Base-by-base conservation (phyloP, 53 echinoderm and acorn worm species). In the Hippasteria phrygiana region DNA sequence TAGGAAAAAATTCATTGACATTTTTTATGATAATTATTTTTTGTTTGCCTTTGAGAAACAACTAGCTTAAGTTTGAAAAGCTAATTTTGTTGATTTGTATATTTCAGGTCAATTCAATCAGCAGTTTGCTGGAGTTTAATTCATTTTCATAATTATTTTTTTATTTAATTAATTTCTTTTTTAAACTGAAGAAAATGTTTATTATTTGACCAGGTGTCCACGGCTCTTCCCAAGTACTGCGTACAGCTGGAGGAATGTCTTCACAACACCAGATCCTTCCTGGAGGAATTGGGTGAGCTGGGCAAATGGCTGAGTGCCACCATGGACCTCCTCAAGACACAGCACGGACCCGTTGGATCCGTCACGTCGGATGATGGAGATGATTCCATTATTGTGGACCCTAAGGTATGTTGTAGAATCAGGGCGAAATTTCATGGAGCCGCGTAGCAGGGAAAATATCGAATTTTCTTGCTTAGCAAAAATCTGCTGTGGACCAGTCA, bases 241-340 rank as follows among this genome's bases (percentile, higher is more conserved):
- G 48, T 53, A n/a, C 89, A 88, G 87, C 87, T 95, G 38, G 93
- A 89, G 29, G 93, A 93, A 40, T 87, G 90, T 70, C 88, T 95
- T 18, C 92, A 91, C 38, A 91, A 83, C 79, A 91, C 93, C 34
- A 43, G 81, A 46, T 87, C 95, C 5, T 95, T 95, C 78, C 51
- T 91, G 20, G 96, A 96, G 74, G 96, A 99, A 62, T 71, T 99
- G 18, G 88, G 88, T 32, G 96, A 96, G 71, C 64, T 99, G 67
- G 92, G 92, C 67, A 90, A 78, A 29, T 99, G 99, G 99, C 78
- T 99, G 69, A 79, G 88, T 43, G 94, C 93, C 69, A 96, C 93
- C 64, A 96, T 93, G 93, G 99, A 96, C 67, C 90, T 94, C 59
- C 77, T 95, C 4, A 75, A 90, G 70, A 93, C 92, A 28, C 91